phyloP scores from a whole-genome alignment of 1,140 invertebrate genomes.

The Bombyx mandarina region DNA sequence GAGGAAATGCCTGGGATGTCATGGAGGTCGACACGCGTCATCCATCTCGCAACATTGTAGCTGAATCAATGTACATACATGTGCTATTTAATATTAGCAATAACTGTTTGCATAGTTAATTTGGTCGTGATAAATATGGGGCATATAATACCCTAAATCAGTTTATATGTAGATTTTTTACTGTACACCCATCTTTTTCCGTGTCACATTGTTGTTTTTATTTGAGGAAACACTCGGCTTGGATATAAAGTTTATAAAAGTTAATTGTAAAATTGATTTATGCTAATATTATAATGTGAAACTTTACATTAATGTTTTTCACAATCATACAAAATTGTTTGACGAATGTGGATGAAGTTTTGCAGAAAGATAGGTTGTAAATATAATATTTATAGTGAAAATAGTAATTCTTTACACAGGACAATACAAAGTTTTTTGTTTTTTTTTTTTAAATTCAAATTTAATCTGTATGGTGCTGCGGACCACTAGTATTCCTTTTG shows the following conservation, averaged over 20 bases:
- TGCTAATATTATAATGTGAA: slow-evolving; percentile 4
- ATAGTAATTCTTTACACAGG: too few species aligned
- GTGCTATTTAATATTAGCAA: not conserved
- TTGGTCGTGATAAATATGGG: not conserved
- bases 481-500: too few species aligned
- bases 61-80: not conserved
- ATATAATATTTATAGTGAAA: too few species aligned
- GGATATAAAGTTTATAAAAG: not conserved
- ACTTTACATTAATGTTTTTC: not conserved
- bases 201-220: too few species aligned
- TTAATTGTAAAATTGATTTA: slow-evolving; percentile 2
- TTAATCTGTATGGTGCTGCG: too few species aligned
- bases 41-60: not conserved
- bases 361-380: too few species aligned
- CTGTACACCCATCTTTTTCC: too few species aligned
- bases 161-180: too few species aligned
- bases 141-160: not conserved
- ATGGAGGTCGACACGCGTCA: slow-evolving; percentile 9
- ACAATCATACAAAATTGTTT: not conserved
- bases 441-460: too few species aligned
- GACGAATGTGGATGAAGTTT: too few species aligned
- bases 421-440: too few species aligned
- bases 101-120: not conserved
- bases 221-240: too few species aligned
- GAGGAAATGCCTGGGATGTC: slow-evolving; percentile 44